These are phyloP conservation scores for Sylvicola fuscatus DNA, from an alignment of 2,888 invertebrate species.

Conservation along the genomic window DNA sequence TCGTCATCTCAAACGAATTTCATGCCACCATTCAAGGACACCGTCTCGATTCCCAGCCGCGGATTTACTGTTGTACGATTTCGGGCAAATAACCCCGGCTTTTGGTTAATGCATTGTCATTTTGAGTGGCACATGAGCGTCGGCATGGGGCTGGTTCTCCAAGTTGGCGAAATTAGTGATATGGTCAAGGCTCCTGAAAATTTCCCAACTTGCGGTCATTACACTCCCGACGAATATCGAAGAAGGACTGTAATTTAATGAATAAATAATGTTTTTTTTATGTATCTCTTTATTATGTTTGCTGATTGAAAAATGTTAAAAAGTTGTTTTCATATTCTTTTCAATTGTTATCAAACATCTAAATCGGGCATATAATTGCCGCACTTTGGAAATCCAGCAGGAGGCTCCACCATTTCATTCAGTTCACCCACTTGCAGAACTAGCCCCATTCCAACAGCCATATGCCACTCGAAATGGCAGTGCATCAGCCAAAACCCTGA, in stretches of 20 bases:
- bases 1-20: not conserved
- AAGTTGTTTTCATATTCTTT: no score
- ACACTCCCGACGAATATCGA: conserved; percentile 22
- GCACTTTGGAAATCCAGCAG: conserved; percentile 55
- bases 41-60: conserved; percentile 16
- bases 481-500: conserved; percentile 16
- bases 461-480: conserved; percentile 18
- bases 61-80: conserved; percentile 17
- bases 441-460: conserved; percentile 15
- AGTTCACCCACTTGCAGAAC: conserved; percentile 26
- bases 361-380: conserved; percentile 37
- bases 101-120: conserved; percentile 17
- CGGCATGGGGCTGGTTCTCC: conserved; percentile 15
- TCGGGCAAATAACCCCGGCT: conserved; percentile 16
- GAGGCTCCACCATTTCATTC: conserved; percentile 41
- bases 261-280: no score
- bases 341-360: no score
- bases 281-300: no score
- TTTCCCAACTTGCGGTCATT: conserved; percentile 63
- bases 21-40: conserved; percentile 14
- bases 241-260: conserved; percentile 7
- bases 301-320: no score
- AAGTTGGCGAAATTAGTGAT: conserved; percentile 32
- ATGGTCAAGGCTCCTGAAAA: conserved; percentile 44
- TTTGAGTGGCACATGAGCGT: conserved; percentile 16